phyloP scores from a whole-genome alignment of 2,113 vertebrate genomes.

The Callopanchax toddi region DNA sequence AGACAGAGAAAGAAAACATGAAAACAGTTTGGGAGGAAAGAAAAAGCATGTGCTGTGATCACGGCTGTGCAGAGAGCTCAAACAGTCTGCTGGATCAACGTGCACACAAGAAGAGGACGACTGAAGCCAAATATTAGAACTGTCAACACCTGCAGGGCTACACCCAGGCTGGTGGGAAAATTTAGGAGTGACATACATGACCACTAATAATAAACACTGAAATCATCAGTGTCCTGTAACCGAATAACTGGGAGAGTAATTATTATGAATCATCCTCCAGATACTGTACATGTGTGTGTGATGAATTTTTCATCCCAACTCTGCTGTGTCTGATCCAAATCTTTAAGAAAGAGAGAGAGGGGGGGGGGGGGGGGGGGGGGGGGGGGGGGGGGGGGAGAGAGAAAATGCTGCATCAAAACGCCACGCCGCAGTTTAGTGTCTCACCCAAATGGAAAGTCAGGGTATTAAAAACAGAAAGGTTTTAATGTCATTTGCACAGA shows the following conservation, averaged over 20 bases:
- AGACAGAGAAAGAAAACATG: conserved; percentile 21
- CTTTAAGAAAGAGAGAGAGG: conserved; percentile 26
- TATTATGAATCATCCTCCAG: conserved; percentile 52
- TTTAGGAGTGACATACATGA: conserved; percentile 42
- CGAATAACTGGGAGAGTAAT: conserved; percentile 41
- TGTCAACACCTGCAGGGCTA: conserved; percentile 70
- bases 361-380: background rate
- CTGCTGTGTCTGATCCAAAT: conserved; percentile 42
- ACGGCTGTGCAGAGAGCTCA: conserved; percentile 18
- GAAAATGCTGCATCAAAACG: conserved; percentile 74
- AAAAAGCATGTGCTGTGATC: background rate
- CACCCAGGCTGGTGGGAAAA: conserved; percentile 61
- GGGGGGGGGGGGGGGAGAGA: conserved; percentile 22
- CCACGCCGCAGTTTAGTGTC: conserved; percentile 73
- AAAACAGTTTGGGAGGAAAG: background rate
- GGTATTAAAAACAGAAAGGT: conserved; percentile 27
- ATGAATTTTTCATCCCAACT: conserved; percentile 45
- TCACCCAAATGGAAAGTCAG: conserved; percentile 55
- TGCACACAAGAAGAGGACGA: conserved; percentile 38
- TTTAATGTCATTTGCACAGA: conserved; percentile 39
- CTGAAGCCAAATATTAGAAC: conserved; percentile 61
- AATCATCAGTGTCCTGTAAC: conserved; percentile 51
- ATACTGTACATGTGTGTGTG: conserved; percentile 30
- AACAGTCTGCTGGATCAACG: conserved; percentile 53
- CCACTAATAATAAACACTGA: conserved; percentile 61